Base-by-base conservation (phyloP, 2,888 invertebrate species). In the Latrodectus hesperus region DNA sequence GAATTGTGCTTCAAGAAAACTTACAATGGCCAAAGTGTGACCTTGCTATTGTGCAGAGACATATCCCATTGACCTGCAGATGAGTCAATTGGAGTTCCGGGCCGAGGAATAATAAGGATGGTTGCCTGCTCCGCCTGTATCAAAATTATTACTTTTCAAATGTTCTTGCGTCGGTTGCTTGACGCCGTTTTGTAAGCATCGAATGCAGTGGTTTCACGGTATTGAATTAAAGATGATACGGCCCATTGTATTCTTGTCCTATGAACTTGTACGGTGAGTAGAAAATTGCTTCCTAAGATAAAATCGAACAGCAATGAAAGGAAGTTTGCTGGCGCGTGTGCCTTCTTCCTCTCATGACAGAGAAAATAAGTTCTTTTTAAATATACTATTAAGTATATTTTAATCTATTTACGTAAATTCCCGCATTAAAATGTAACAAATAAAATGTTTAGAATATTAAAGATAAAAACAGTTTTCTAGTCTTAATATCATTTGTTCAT, bases 41-140 rank as follows among this genome's bases (percentile, higher is more conserved):
- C 86, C 86, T 82, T 87, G 80, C 86, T 81, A 86, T 86, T 86
- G 81, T 87, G 80, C 75, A 81, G 73, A 77, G 86, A 87, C 86
- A 81, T 81, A 87, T 87, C 76, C 51, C 77, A 76, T 73, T 82
- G 86, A 81, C 81, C 86, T 71, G 70, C 68, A 81, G 86, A 87
- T 87, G 51, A 55, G 72, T 49, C 80, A 81, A 87, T 87, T 82
- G 81, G 80, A 86, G 80, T 71, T 86, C 81, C 81, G 81, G 86
- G 65, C 76, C 75, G 72, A n/a, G n/a, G 81, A 67, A 77, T 87
- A 86, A 86, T 86, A 75, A 86, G 80, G 80, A 79, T 73, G 12
- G 22, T 52, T 72, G 72, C 72, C 64, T 81, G 81, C 81, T 82
- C 82, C 55, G 75, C 71, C 79, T 86, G 76, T 72, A 87, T 60